Conservation (phyloP, 2,797 vertebrate species). For the Meda fulgida region DNA sequence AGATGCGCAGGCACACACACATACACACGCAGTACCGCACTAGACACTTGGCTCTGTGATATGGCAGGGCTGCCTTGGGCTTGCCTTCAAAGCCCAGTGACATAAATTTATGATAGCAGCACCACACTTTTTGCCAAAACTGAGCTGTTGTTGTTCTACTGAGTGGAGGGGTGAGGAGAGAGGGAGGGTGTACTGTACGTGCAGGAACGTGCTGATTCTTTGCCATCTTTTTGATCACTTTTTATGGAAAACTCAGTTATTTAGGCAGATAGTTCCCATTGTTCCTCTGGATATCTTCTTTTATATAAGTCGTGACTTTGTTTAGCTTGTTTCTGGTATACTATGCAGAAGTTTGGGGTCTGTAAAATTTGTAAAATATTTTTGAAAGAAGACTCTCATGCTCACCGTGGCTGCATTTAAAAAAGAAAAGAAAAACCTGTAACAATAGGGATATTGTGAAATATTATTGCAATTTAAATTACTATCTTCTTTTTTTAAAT, state of each 20-base stretch:
- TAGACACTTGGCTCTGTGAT: slow-evolving; percentile 63
- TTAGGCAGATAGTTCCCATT: slow-evolving; percentile 80
- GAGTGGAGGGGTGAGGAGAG: background rate
- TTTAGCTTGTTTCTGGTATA: slow-evolving; percentile 3
- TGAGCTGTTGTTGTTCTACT: slow-evolving; percentile 80
- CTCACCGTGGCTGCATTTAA: background rate
- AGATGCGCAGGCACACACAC: slow-evolving; percentile 53
- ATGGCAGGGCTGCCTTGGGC: slow-evolving; percentile 76
- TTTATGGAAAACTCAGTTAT: slow-evolving; percentile 70
- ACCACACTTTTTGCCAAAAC: slow-evolving; percentile 80
- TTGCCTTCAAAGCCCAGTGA: slow-evolving; percentile 85
- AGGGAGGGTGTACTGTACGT: background rate
- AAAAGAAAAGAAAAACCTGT: background rate
- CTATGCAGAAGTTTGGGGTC: background rate
- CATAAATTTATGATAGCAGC: slow-evolving; percentile 84
- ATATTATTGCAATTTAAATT: background rate
- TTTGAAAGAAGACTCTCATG: background rate
- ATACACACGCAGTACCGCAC: slow-evolving; percentile 65
- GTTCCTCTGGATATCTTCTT: slow-evolving; percentile 70
- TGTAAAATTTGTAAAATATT: background rate
- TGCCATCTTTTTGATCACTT: slow-evolving; percentile 79
- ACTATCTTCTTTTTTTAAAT: too few species aligned
- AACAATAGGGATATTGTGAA: background rate
- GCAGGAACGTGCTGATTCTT: slow-evolving; percentile 46
- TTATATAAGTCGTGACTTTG: slow-evolving; percentile 12